Percentiles rank a stretch among this genome's conserved stretches.
These are phyloP conservation scores for Eutolmus rufibarbis DNA, from an alignment of 2,888 invertebrate genomes.

Conservation along the genomic window DNA sequence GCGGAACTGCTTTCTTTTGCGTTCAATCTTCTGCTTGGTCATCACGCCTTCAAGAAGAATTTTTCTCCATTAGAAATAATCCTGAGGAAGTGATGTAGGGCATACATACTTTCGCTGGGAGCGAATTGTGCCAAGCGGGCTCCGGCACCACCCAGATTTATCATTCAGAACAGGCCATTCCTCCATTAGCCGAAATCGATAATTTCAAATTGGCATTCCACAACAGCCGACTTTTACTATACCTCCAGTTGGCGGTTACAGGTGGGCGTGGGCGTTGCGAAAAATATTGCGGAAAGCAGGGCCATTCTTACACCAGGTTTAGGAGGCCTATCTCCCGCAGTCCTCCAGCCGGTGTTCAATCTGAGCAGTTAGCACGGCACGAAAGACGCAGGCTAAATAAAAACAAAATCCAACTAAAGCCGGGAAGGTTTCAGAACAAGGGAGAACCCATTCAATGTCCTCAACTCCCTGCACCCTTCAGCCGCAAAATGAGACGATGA, in stretches of 20 bases:
- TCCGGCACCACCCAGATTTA: background rate
- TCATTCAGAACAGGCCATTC: background rate
- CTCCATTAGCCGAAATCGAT: background rate
- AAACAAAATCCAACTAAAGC: background rate
- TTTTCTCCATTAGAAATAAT: background rate
- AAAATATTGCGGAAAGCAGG: background rate
- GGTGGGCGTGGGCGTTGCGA: background rate
- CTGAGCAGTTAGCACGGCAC: background rate
- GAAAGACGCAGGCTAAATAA: background rate
- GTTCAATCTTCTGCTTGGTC: background rate
- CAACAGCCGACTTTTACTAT: background rate
- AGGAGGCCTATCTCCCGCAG: background rate
- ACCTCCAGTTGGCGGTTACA: background rate
- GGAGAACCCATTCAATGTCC: background rate
- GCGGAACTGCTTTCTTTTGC: background rate
- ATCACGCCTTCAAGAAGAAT: background rate
- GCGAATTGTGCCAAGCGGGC: background rate
- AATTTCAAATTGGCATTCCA: background rate
- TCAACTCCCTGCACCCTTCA: background rate
- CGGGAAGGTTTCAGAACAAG: background rate
- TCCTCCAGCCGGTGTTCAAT: background rate
- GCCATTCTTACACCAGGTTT: background rate
- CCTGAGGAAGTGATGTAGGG: background rate
- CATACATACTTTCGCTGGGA: background rate
- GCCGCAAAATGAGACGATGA: background rate